These are phyloP conservation scores for Malurus cyaneus DNA, from an alignment of 2,113 vertebrate genomes.

Conservation along the genomic window DNA sequence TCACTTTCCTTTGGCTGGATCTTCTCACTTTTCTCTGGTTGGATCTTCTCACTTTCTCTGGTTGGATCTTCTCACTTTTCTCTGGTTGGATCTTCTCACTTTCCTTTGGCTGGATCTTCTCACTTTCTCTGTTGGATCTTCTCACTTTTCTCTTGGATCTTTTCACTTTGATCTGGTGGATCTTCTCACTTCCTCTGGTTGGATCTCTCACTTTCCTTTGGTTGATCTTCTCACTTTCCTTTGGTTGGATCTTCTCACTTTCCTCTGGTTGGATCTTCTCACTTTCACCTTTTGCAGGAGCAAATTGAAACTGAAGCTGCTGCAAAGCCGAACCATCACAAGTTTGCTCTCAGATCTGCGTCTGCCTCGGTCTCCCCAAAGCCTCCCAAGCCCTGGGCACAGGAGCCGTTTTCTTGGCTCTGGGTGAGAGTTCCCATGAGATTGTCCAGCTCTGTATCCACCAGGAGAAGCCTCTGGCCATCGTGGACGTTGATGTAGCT, in stretches of 20 bases:
- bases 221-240: no score
- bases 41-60: no score
- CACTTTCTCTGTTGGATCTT: no score
- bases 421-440: conserved; percentile 20
- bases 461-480: conserved; percentile 84
- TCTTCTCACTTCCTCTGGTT: no score
- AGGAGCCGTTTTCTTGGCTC: background rate
- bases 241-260: no score
- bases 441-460: conserved; percentile 75
- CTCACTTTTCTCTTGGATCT: no score
- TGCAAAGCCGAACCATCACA: background rate
- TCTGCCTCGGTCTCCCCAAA: background rate
- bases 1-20: no score
- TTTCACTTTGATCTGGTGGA: no score
- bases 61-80: no score
- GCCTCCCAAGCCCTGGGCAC: background rate
- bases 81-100: background rate
- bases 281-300: background rate
- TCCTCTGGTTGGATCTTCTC: background rate
- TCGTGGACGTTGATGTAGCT: conserved; percentile 85
- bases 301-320: background rate
- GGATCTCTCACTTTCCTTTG: no score
- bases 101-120: no score
- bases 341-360: background rate
- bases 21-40: no score